These are phyloP conservation scores for Lemur catta DNA, from an alignment of 2,797 vertebrate genomes.

Conservation along the genomic window DNA sequence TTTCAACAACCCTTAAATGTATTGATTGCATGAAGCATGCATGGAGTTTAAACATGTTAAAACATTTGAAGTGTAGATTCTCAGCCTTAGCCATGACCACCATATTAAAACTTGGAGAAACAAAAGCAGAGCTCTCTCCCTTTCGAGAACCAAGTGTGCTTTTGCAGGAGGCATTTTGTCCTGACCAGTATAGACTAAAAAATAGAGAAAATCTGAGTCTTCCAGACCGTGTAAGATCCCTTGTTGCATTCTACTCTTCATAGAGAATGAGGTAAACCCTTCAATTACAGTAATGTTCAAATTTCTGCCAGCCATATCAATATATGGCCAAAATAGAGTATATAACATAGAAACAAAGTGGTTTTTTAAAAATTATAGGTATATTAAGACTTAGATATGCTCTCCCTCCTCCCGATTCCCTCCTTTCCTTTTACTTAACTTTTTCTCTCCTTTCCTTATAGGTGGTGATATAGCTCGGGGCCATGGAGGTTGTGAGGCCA, in stretches of 20 bases:
- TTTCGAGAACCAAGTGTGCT: neutral
- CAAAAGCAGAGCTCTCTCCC: neutral
- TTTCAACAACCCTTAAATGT: neutral
- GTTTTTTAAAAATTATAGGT: neutral
- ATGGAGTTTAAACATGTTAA: neutral
- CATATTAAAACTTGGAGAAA: neutral
- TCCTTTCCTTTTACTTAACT: neutral
- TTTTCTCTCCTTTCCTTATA: neutral
- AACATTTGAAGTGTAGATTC: neutral
- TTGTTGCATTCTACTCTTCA: neutral
- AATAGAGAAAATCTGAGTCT: neutral
- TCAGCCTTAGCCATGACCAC: neutral
- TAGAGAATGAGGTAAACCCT: neutral
- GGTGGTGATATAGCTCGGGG: neutral
- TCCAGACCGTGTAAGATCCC: neutral
- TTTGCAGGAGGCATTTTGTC: neutral
- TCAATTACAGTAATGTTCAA: neutral
- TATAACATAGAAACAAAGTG: neutral
- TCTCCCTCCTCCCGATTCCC: neutral
- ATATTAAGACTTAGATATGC: neutral
- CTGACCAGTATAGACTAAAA: neutral
- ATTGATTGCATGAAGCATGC: neutral
- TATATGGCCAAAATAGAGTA: neutral
- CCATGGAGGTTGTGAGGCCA: neutral
- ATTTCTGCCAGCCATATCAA: neutral